Percentiles rank a stretch among this genome's conserved stretches.
Evolutionary conservation across 2,113 vertebrate species (phyloP).

Genomic region (Ifrita kowaldi): DNA sequence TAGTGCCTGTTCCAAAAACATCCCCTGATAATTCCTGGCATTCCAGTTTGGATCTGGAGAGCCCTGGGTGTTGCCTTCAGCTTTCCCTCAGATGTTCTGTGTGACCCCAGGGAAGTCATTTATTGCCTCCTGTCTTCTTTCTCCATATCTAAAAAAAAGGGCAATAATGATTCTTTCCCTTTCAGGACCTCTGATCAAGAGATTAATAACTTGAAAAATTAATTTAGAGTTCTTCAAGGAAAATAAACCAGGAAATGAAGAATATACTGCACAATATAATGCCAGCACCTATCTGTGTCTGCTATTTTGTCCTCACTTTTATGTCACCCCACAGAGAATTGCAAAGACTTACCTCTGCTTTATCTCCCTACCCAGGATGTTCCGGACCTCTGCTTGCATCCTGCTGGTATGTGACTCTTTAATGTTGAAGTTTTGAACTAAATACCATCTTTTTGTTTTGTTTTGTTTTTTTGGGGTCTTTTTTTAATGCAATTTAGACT

Average conservation of each 20-base stretch:
- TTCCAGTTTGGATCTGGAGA: not conserved
- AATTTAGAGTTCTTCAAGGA: not conserved
- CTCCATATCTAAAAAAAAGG: not conserved
- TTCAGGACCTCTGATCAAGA: not conserved
- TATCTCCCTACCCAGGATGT: not conserved
- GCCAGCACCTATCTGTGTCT: not conserved
- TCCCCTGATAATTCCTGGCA: accelerated
- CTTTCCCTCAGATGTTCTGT: not conserved
- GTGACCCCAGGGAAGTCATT: not conserved
- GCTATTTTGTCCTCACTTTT: not conserved
- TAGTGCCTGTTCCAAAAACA: not conserved
- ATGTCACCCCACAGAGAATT: not conserved
- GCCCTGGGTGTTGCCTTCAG: not conserved
- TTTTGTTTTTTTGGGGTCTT: not conserved
- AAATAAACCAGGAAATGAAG: not conserved
- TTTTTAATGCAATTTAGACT: not conserved
- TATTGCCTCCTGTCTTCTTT: not conserved
- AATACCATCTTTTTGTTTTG: not conserved
- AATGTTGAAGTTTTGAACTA: not conserved
- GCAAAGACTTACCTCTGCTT: not conserved
- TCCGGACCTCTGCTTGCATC: not conserved
- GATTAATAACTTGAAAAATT: not conserved
- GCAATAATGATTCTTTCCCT: not conserved
- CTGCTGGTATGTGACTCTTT: not conserved
- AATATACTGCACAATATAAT: not conserved